Base-by-base conservation (phyloP, 2,797 vertebrate genomes). In the Cuculus canorus region DNA sequence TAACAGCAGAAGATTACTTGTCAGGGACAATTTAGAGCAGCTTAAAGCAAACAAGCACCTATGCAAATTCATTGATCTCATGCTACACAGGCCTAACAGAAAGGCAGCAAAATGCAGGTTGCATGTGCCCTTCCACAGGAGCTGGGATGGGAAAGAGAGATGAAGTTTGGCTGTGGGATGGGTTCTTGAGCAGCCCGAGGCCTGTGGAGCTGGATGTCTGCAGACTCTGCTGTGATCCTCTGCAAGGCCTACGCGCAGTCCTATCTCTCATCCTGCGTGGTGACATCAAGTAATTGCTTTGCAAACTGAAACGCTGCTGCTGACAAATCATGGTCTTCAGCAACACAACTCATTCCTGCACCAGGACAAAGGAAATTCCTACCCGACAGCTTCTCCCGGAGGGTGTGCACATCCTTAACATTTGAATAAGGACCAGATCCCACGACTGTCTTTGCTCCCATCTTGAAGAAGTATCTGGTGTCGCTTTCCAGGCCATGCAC, bases 381-480 rank as follows among this genome's bases (percentile, higher is more conserved):
- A 98, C 97, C 98, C 96, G 98, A 97, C 56, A 98, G 95, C 93
- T 97, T 98, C 61, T 98, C 98, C 61, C 97, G 96, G 6, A 98
- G 98, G 8, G 98, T 99, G 89, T 98, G 98, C 81, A 99, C 98
- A 33, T 99, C 99, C 96, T 98, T 99, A 45, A 99, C 93, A 3
- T 96, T 96, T 8, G 99, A 99, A 93, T 98, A 99, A 11, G 99
- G 99, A 48, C 99, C 99, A 1, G 98, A 98, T 25, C 99, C 99
- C 93, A 99, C 98, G 13, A 99, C 98, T 2, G 99, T 99, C 90
- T 98, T 98, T 1, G 99, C 99, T 52, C 98, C 98, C 97, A 99
- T 98, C 97, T 99, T 99, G 97, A 99, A 99, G 97, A 99, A 99
- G 96, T 99, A 99, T 66, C 96, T 98, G 5, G 98, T 99, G 88